Base-by-base conservation (phyloP, 2,888 invertebrate genomes). In the Tribolium freemani region DNA sequence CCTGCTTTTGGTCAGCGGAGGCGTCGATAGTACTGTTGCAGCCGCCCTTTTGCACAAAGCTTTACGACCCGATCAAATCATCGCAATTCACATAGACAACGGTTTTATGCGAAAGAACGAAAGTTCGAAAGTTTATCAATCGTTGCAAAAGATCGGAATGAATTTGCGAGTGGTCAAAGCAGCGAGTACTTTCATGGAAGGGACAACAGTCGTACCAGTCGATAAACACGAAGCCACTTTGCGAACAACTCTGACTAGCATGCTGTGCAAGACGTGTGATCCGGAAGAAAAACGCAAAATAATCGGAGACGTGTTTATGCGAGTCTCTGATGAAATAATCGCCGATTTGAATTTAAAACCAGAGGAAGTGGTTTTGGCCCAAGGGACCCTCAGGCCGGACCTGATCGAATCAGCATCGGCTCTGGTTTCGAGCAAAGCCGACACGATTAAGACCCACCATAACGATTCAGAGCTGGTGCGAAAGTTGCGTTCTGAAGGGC, bases 21-120 rank as follows among this genome's bases (percentile, higher is more conserved):
- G 99, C 21, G 99, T 99, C 3, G 99, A 99, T 88, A 99, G 99
- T 0, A 97, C 99, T n/a, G 99, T 99, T 6, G 99, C 99, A 88
- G 98, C 98, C 21, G 98, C 98, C 16, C 88, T 99, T 73, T 89
- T 99, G 63, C 93, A 96, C 86, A 94, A 94, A 85, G 97, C 99
- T 6, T 89, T 99, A 58, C 91, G 92, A 72, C 93, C 94, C 80
- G 94, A 95, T 81, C 96, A 97, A 87, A 93, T 99, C 71, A 96
- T 98, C 82, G 98, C 98, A 26, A 91, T 99, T 76, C 99, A 99
- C 88, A 96, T 99, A 81, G 98, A 99, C 87, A 99, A 99, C 86
- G 99, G 99, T 64, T 99, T 99, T 86, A 98, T 99, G 98, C 91
- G 99, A 77, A 96, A 97, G 87, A 93, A 95, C 81, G 99, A 99